Percentiles rank a stretch among this genome's conserved stretches.
Evolutionary conservation across 2,888 invertebrate genomes (phyloP).

Genomic region (Hartigia nigra): DNA sequence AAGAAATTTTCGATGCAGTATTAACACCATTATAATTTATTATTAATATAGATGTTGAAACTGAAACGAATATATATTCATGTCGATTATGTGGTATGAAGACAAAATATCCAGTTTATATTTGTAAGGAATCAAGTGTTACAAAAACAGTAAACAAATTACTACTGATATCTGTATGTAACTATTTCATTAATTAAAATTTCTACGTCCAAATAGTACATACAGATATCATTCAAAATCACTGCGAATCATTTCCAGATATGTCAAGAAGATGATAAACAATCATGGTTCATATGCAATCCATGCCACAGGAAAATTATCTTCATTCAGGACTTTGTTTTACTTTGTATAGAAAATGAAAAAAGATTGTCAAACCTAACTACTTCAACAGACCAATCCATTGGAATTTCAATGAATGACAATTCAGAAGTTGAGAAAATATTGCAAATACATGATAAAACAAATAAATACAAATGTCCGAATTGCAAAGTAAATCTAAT

Average conservation of each 20-base stretch:
- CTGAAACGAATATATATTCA: constrained; percentile 1
- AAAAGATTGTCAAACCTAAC: constrained; percentile 6
- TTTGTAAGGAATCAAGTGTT: constrained; percentile 34
- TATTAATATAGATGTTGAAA: constrained; percentile 5
- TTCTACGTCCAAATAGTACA: background rate
- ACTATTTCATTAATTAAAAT: background rate
- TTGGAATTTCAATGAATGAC: background rate
- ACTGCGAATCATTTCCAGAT: constrained; percentile 30
- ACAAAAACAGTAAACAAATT: constrained; percentile 36
- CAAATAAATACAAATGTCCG: constrained; percentile 32
- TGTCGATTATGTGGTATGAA: constrained; percentile 40
- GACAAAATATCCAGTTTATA: constrained; percentile 24
- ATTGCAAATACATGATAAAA: background rate
- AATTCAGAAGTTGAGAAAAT: background rate
- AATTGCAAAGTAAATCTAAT: constrained; percentile 42
- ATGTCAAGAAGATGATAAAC: constrained; percentile 32
- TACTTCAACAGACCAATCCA: background rate
- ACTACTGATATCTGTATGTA: constrained; percentile 22
- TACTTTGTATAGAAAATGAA: constrained; percentile 15
- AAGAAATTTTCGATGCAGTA: background rate
- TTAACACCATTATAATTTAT: background rate
- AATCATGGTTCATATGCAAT: constrained; percentile 34
- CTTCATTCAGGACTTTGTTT: constrained; percentile 17
- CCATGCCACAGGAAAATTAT: constrained; percentile 34
- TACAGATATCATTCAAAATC: background rate